Base-by-base conservation (phyloP, 2,797 vertebrate species). In the Sebastes dallii region DNA sequence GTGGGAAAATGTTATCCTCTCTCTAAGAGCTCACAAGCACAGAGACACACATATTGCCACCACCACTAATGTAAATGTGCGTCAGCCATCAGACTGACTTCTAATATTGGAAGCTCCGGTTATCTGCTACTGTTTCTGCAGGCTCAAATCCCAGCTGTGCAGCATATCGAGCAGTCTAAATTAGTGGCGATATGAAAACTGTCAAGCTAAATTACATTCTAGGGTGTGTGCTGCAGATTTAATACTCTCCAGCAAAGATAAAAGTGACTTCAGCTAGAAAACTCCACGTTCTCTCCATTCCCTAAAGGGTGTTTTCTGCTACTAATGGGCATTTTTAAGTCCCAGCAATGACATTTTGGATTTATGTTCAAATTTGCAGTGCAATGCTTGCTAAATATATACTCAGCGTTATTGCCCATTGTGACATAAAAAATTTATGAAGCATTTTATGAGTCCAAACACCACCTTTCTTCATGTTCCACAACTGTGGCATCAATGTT, bases 141-240 rank as follows among this genome's bases (percentile, higher is more conserved):
- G 71, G 22, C 62, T 86, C 25, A 56, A 55, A 59, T 66, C 74
- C 55, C 62, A 76, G 68, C 70, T 4, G 66, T 27, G 55, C 56
- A 34, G 30, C 3, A 1, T 36, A 59, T 39, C 6, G 2, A 72
- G 25, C 30, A 13, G 30, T 30, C 30, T 54, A 34, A 70, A 77
- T 82, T 54, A 39, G 27, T 9, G 6, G 27, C 61, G 42, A 66
- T 66, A 55, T 86, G 60, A 66, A 69, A 89, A 50, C 8, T 58
- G 74, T 76, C 64, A 11, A 29, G 12, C 4, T 72, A n/a, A 30
- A 73, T 81, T 60, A 73, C 22, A 54, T 64, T 52, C 50, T 9
- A 22, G 34, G 14, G 27, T 29, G 27, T 29, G 39, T 27, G 24
- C 18, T 54, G n/a, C 64, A 66, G 42, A 58, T 9, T 30, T 75